Base-by-base conservation (phyloP, 2,888 invertebrate genomes). In the Panzeria rudis region DNA sequence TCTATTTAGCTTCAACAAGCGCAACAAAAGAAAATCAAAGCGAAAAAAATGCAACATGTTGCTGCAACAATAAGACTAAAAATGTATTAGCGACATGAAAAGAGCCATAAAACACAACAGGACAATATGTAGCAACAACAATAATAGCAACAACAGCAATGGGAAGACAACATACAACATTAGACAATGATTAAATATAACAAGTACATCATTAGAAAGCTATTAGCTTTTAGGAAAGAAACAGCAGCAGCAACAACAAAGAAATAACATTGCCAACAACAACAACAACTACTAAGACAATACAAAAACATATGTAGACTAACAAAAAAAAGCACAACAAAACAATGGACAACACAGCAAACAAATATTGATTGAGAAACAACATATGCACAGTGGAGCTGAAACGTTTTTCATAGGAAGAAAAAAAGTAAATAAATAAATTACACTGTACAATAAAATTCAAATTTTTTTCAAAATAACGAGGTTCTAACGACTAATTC, bases 61-160 rank as follows among this genome's bases (percentile, higher is more conserved):
- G 86, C 78, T 75, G 87, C 89, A 89, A 88, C 87, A 87, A 87
- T 86, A 89, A 78, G 56, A 84, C 82, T 78, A 87, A 71, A 86
- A 85, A 79, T 87, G 23, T 86, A 87, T 68, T 86, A 86, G 86
- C 77, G 81, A 80, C 87, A 87, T 86, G 84, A 86, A 87, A 87
- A 86, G 87, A 83, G 77, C 80, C 81, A 86, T 80, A 77, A 83
- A 86, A 83, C 81, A 86, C 80, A 86, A 78, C 86, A 83, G 86
- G 83, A 83, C 79, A 81, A 83, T 83, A 83, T 86, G 83, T 83
- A 86, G 73, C 80, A 69, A 80, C 79, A 79, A 50, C 59, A 80
- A 41, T 69, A 54, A 20, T 47, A 69, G 29, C 35, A 68, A 3
- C 47, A 61, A 56, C 9, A 23, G 17, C 8, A 41, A 56, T 17